Evolutionary conservation across 1,140 invertebrate genomes (phyloP).

Genomic region (Portunus trituberculatus): DNA sequence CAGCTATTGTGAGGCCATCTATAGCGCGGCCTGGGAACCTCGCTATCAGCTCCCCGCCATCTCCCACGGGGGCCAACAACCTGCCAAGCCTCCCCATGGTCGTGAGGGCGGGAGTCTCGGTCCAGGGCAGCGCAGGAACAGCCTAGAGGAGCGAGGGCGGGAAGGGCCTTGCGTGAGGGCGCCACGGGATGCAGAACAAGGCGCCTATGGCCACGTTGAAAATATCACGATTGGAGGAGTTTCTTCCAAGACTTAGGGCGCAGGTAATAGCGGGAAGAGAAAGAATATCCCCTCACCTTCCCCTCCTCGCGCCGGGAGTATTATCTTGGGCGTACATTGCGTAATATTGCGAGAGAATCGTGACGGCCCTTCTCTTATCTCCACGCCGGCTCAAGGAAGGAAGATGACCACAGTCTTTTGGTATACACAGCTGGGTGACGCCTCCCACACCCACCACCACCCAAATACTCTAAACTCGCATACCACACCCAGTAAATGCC

Average conservation of each 20-base stretch:
- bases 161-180: neutral
- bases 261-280: neutral
- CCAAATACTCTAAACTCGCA: neutral
- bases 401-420: neutral
- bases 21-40: constrained; percentile 55
- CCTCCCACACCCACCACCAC: neutral
- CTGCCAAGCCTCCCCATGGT: neutral
- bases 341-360: neutral
- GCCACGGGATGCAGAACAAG: neutral
- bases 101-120: neutral
- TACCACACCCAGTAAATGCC: too few relatives aligned
- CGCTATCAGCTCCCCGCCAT: constrained; percentile 28
- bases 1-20: constrained; percentile 62
- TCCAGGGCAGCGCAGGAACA: neutral
- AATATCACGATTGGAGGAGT: constrained; percentile 15
- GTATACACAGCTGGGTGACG: neutral
- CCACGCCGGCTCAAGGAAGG: neutral
- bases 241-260: neutral
- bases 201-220: neutral
- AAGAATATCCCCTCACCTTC: neutral
- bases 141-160: neutral
- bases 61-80: neutral
- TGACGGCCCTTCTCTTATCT: neutral
- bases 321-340: neutral
- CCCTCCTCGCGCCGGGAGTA: neutral